Conservation (phyloP, 2,113 vertebrate species). For the Natator depressus region DNA sequence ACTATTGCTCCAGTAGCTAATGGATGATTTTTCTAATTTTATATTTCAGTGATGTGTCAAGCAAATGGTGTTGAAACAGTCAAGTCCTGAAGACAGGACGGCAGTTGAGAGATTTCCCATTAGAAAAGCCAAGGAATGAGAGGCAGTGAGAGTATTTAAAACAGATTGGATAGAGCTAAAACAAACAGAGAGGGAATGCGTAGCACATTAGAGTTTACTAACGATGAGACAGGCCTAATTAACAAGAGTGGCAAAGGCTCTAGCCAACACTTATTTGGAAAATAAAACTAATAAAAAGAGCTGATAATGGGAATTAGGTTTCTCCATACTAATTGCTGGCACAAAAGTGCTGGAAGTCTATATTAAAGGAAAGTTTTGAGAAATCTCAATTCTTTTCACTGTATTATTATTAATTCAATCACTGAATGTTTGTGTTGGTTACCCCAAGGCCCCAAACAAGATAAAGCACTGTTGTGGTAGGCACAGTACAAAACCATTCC, state of each 20-base stretch:
- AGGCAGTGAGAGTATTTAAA: rapidly evolving
- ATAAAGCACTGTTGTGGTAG: neutral
- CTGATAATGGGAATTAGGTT: neutral
- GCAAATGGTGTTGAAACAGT: neutral
- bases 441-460: neutral
- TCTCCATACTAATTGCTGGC: neutral
- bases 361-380: neutral
- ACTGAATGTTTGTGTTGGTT: neutral
- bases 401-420: neutral
- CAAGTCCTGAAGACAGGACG: neutral
- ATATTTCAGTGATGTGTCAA: neutral
- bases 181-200: neutral
- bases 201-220: neutral
- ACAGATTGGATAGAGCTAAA: neutral
- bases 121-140: neutral
- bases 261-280: neutral
- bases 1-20: neutral
- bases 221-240: neutral
- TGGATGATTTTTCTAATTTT: neutral
- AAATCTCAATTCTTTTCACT: neutral
- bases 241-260: neutral
- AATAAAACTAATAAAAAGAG: neutral
- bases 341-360: neutral
- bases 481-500: neutral
- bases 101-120: neutral